Conservation (phyloP, 1,140 invertebrate genomes). For the Psilanteris sp. region DNA sequence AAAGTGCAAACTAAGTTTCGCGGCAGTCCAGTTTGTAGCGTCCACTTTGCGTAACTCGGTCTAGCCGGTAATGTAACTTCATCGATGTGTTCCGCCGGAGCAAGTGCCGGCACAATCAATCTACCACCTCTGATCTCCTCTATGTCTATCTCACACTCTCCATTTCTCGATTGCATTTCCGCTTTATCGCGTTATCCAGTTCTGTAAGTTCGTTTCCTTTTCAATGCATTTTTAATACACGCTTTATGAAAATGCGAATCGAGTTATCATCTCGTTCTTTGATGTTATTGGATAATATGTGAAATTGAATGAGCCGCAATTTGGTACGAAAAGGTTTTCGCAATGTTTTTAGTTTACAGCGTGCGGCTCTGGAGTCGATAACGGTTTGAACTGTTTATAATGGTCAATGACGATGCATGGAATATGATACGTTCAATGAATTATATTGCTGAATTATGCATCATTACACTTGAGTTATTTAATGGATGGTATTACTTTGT, state of each 20-base stretch:
- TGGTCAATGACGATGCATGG: constrained; percentile 38
- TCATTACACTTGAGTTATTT: constrained; percentile 48
- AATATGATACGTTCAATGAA: constrained; percentile 48
- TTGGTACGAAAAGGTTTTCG: constrained; percentile 44
- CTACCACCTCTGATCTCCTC: constrained; percentile 66
- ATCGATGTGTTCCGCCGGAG: constrained; percentile 78
- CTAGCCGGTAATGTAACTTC: constrained; percentile 78
- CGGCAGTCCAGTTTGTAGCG: constrained; percentile 74
- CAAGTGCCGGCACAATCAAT: constrained; percentile 77
- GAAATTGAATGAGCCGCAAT: constrained; percentile 39
- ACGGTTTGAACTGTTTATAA: constrained; percentile 39
- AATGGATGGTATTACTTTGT: constrained; percentile 41
- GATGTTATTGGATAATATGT: constrained; percentile 52
- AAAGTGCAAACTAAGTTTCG: constrained; percentile 78
- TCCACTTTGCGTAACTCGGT: constrained; percentile 79
- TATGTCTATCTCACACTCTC: constrained; percentile 57
- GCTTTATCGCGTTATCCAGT: constrained; percentile 47
- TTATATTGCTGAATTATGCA: constrained; percentile 49
- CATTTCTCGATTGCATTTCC: constrained; percentile 49
- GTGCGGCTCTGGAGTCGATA: constrained; percentile 20
- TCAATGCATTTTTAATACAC: constrained; percentile 56
- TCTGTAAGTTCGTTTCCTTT: constrained; percentile 58
- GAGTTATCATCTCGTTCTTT: constrained; percentile 37
- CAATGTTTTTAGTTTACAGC: constrained; percentile 44
- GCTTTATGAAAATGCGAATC: constrained; percentile 54